These are phyloP conservation scores for Amblyopsis hoosieri DNA, from an alignment of 2,797 vertebrate genomes.

Conservation along the genomic window DNA sequence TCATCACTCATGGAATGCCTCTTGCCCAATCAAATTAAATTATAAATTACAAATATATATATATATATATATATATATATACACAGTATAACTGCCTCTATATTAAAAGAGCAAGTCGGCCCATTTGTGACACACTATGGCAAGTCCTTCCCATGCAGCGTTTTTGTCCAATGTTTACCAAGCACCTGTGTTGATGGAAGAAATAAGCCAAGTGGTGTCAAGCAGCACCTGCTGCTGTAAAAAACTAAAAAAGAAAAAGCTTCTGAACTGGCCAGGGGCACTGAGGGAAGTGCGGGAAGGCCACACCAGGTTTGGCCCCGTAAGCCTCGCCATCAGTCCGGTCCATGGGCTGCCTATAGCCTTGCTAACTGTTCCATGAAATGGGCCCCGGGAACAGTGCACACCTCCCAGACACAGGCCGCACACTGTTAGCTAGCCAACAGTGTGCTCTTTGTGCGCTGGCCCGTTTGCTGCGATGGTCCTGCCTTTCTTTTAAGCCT, in stretches of 20 bases:
- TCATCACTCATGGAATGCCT: too few species aligned
- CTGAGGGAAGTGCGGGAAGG: slow-evolving; percentile 56
- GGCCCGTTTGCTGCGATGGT: slow-evolving; percentile 74
- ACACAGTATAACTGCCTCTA: too few species aligned
- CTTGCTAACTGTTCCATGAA: slow-evolving; percentile 88
- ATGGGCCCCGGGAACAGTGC: slow-evolving; percentile 81
- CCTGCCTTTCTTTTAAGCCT: slow-evolving; percentile 74
- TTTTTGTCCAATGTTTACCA: slow-evolving; percentile 24
- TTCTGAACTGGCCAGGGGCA: slow-evolving; percentile 60
- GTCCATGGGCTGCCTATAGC: slow-evolving; percentile 83
- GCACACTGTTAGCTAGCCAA: slow-evolving; percentile 87
- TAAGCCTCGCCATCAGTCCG: slow-evolving; percentile 81
- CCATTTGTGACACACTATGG: background rate
- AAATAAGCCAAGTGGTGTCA: slow-evolving; percentile 55
- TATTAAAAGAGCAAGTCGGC: too few species aligned
- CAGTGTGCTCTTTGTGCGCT: slow-evolving; percentile 86
- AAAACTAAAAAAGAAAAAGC: slow-evolving; percentile 74
- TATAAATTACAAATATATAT: too few species aligned
- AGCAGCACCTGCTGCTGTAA: slow-evolving; percentile 69
- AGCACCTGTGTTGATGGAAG: slow-evolving; percentile 42
- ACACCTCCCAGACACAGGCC: slow-evolving; percentile 81
- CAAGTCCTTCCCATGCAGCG: background rate
- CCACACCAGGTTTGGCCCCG: slow-evolving; percentile 70
- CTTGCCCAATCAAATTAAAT: too few species aligned
- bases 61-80: too few species aligned